Percentiles rank a stretch among this genome's conserved stretches.
phyloP scores from a whole-genome alignment of 2,888 invertebrate species.

The Odontomyia ornata region DNA sequence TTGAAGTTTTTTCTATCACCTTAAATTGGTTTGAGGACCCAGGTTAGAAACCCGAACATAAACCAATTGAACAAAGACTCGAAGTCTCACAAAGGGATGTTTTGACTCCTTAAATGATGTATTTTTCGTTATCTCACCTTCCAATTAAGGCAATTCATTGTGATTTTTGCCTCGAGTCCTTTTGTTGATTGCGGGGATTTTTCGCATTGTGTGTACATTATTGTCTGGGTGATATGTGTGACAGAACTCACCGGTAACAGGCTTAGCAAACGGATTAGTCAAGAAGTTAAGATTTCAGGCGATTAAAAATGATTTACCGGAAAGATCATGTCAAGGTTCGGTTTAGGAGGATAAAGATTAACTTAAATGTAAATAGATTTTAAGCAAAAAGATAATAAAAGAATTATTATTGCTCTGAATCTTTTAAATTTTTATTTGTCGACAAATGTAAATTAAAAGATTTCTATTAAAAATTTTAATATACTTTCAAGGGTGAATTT shows the following conservation, averaged over 20 bases:
- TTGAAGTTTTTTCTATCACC: too few species aligned
- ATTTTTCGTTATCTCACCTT: constrained; percentile 42
- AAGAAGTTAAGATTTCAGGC: not conserved
- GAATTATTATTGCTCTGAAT: too few species aligned
- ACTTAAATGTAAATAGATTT: not conserved
- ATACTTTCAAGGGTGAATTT: too few species aligned
- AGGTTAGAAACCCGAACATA: too few species aligned
- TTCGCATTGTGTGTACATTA: not conserved
- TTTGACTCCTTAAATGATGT: constrained; percentile 48
- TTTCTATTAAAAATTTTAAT: too few species aligned
- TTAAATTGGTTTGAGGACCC: too few species aligned
- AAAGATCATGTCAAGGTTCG: constrained; percentile 10
- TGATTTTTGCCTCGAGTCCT: not conserved
- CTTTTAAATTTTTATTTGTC: too few species aligned
- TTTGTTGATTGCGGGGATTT: constrained; percentile 21
- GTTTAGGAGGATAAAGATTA: constrained; percentile 21
- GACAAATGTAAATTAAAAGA: too few species aligned
- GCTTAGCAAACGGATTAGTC: constrained; percentile 31
- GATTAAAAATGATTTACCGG: not conserved
- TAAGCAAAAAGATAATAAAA: too few species aligned
- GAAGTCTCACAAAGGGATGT: constrained; percentile 40
- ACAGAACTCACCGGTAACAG: constrained; percentile 16
- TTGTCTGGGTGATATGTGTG: constrained; percentile 35
- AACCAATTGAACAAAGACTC: not conserved
- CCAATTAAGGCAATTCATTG: constrained; percentile 45